phyloP scores from a whole-genome alignment of 53 echinoderm and acorn worm species.

The Actinopyga echinites region DNA sequence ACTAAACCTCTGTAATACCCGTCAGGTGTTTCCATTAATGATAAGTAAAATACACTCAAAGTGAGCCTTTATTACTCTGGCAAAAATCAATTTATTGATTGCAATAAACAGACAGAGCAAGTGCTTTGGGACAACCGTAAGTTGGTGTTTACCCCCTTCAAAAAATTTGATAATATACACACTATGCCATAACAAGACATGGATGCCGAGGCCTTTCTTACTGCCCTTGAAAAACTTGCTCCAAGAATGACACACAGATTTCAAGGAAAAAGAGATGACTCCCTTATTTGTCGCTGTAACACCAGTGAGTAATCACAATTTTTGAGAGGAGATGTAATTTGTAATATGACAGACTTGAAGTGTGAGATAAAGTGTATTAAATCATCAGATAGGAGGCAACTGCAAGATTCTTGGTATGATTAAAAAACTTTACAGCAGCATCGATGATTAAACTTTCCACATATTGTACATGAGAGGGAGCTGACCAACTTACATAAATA shows the following conservation, averaged over 20 bases:
- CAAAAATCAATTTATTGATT: slow-evolving; percentile 34
- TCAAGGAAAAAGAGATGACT: background rate
- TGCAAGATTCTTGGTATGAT: too few species aligned
- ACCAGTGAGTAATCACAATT: too few species aligned
- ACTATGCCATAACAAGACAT: background rate
- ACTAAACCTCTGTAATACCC: slow-evolving; percentile 25
- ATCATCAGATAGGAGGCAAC: too few species aligned
- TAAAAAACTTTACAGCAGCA: too few species aligned
- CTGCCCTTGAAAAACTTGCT: slow-evolving; percentile 15
- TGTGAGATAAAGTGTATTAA: too few species aligned
- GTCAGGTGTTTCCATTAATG: slow-evolving; percentile 43
- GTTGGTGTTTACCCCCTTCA: slow-evolving; percentile 13
- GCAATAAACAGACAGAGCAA: slow-evolving; percentile 32
- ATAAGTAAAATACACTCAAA: slow-evolving; percentile 10
- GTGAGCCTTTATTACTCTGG: slow-evolving; percentile 15
- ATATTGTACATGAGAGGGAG: too few species aligned
- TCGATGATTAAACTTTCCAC: too few species aligned
- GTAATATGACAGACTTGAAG: too few species aligned
- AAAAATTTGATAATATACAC: slow-evolving; percentile 20
- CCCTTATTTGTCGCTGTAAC: too few species aligned
- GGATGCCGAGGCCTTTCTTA: background rate
- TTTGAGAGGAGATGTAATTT: too few species aligned
- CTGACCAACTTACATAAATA: too few species aligned
- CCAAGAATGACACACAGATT: slow-evolving; percentile 5
- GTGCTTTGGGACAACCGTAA: background rate